These are phyloP conservation scores for Anolis sagrei DNA, from an alignment of 2,113 vertebrate genomes.

Conservation along the genomic window DNA sequence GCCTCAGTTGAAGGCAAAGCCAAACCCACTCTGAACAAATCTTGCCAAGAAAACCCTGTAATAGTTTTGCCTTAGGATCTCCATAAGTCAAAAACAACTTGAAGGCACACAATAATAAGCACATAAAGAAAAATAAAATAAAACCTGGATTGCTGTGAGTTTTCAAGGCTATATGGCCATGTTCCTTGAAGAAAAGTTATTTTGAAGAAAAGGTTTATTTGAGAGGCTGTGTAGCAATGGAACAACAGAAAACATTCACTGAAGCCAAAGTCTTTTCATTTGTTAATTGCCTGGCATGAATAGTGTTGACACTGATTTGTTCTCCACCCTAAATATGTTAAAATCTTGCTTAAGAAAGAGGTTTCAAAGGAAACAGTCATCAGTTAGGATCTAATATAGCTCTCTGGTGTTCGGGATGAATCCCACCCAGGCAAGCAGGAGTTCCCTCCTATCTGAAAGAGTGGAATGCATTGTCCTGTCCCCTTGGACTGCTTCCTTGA, in stretches of 20 bases:
- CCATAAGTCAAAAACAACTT: too few species aligned
- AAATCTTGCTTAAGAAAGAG: constrained; percentile 52
- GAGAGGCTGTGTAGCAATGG: neutral
- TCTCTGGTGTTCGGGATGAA: constrained; percentile 35
- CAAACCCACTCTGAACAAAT: too few species aligned
- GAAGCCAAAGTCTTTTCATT: constrained; percentile 43
- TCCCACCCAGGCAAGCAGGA: constrained; percentile 34
- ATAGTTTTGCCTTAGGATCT: too few species aligned
- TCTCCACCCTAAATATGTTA: constrained; percentile 59
- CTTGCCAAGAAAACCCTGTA: too few species aligned
- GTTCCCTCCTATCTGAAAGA: neutral
- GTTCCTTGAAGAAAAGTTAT: too few species aligned
- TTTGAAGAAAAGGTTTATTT: neutral
- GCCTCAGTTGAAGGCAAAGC: too few species aligned
- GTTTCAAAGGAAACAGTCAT: constrained; percentile 55
- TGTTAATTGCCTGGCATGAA: constrained; percentile 55
- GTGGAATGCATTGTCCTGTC: constrained; percentile 38
- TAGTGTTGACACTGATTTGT: constrained; percentile 43
- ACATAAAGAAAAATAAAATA: neutral
- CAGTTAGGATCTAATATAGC: constrained; percentile 40
- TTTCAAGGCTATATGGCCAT: too few species aligned
- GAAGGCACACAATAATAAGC: too few species aligned
- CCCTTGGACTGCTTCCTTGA: constrained; percentile 27
- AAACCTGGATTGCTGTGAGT: too few species aligned
- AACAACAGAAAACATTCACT: constrained; percentile 27